phyloP scores from a whole-genome alignment of 2,888 invertebrate genomes.

The Acanthosepion esculentum region DNA sequence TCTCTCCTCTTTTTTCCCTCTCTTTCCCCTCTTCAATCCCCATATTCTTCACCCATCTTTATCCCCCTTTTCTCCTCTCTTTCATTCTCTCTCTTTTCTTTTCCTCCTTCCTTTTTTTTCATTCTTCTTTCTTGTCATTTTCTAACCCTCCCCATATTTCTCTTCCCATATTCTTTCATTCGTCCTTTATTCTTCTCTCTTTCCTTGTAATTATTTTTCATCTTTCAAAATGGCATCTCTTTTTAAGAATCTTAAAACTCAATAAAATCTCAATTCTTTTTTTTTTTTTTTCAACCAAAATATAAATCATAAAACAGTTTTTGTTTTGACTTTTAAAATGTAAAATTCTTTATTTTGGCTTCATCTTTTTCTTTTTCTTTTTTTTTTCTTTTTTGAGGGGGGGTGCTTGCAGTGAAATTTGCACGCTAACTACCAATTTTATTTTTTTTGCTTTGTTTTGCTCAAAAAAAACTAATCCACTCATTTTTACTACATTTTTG shows the following conservation, averaged over 20 bases:
- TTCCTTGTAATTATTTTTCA: neutral
- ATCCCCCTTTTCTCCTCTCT: neutral
- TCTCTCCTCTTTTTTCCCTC: neutral
- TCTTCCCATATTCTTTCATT: too few species aligned
- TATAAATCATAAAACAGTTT: too few species aligned
- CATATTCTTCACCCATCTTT: too few species aligned
- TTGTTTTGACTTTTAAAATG: neutral
- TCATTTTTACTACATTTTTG: too few species aligned
- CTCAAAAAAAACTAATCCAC: too few species aligned
- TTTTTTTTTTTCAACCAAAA: neutral
- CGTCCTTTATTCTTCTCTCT: neutral
- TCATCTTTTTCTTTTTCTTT: too few species aligned
- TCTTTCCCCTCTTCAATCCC: too few species aligned
- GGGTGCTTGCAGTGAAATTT: neutral
- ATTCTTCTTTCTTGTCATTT: neutral
- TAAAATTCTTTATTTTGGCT: neutral
- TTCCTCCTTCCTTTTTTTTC: neutral
- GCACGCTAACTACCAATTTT: neutral
- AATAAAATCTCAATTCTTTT: neutral
- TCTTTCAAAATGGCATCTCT: conserved; percentile 13
- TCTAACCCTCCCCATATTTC: neutral
- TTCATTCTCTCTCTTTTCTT: neutral
- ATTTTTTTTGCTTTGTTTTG: neutral
- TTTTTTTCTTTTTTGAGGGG: neutral
- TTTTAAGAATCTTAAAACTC: neutral